phyloP scores from a whole-genome alignment of 2,888 invertebrate genomes.

The Rhamphomyia laevipes region DNA sequence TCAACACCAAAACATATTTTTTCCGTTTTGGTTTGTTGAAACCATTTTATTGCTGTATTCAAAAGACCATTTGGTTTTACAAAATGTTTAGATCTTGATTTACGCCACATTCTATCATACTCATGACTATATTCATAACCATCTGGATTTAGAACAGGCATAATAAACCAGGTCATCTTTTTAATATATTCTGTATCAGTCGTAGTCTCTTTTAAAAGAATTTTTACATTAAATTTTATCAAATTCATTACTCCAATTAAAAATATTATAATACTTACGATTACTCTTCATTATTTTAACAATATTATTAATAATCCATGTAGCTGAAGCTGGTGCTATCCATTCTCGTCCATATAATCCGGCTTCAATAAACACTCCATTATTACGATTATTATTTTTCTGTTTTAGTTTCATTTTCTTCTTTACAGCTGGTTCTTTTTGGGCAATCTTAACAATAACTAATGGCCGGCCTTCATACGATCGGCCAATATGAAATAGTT shows the following conservation, averaged over 20 bases:
- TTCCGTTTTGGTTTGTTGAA: slow-evolving; percentile 26
- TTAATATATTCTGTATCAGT: slow-evolving; percentile 25
- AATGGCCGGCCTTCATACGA: slow-evolving; percentile 61
- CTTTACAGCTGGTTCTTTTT: slow-evolving; percentile 30
- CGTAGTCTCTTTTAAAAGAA: slow-evolving; percentile 20
- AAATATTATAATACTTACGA: slow-evolving; percentile 31
- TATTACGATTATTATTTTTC: slow-evolving; percentile 47
- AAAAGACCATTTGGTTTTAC: slow-evolving; percentile 26
- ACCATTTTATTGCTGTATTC: slow-evolving; percentile 33
- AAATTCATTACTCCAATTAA: slow-evolving; percentile 8
- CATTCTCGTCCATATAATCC: slow-evolving; percentile 67
- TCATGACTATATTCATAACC: slow-evolving; percentile 65
- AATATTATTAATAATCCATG: slow-evolving; percentile 57
- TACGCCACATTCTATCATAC: slow-evolving; percentile 65
- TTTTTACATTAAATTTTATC: neutral
- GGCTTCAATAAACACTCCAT: slow-evolving; percentile 71
- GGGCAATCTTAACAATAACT: slow-evolving; percentile 54
- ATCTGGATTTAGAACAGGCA: slow-evolving; percentile 67
- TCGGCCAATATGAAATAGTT: slow-evolving; percentile 57
- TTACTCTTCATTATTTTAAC: slow-evolving; percentile 49
- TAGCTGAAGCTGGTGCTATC: slow-evolving; percentile 66
- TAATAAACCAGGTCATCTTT: slow-evolving; percentile 51
- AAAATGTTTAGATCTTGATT: slow-evolving; percentile 52
- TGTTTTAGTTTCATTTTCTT: slow-evolving; percentile 23
- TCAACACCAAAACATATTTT: slow-evolving; percentile 59